Evolutionary conservation across 2,888 invertebrate species (phyloP).

Genomic region (Euplagia quadripunctaria): DNA sequence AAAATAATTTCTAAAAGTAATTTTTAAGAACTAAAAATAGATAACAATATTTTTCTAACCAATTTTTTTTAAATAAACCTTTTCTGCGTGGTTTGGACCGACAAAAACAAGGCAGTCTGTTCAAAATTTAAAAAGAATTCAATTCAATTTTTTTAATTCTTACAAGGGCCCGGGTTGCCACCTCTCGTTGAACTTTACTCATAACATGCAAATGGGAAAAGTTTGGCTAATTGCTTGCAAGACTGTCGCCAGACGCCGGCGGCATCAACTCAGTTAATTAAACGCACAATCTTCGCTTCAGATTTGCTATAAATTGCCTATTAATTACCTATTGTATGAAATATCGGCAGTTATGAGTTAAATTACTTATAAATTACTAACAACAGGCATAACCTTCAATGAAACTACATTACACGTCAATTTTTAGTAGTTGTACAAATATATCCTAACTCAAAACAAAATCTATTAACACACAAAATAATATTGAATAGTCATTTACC

Average conservation of each 20-base stretch:
- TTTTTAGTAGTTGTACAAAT: too few species aligned
- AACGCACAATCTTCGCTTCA: slow-evolving; percentile 59
- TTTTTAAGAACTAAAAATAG: too few species aligned
- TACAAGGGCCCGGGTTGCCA: slow-evolving; percentile 56
- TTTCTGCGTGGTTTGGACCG: background rate
- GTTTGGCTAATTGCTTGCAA: slow-evolving; percentile 75
- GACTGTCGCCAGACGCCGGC: slow-evolving; percentile 64
- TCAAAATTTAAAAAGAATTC: slow-evolving; percentile 72
- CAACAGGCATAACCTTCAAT: background rate
- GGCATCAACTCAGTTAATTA: slow-evolving; percentile 65
- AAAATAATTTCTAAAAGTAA: background rate
- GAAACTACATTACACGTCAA: background rate
- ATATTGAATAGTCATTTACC: too few species aligned
- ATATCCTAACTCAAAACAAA: too few species aligned
- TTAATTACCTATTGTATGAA: slow-evolving; percentile 22
- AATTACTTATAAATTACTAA: background rate
- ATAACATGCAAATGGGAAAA: slow-evolving; percentile 85
- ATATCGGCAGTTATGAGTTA: slow-evolving; percentile 7
- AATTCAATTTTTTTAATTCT: slow-evolving; percentile 67
- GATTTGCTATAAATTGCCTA: slow-evolving; percentile 29
- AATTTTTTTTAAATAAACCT: background rate
- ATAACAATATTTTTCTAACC: background rate
- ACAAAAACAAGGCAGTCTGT: slow-evolving; percentile 54
- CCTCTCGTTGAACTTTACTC: slow-evolving; percentile 70
- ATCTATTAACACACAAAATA: too few species aligned